Evolutionary conservation across 2,113 vertebrate genomes (phyloP), one percentile per base, ranked within the genome.

Genomic region (Anoura caudifer): DNA sequence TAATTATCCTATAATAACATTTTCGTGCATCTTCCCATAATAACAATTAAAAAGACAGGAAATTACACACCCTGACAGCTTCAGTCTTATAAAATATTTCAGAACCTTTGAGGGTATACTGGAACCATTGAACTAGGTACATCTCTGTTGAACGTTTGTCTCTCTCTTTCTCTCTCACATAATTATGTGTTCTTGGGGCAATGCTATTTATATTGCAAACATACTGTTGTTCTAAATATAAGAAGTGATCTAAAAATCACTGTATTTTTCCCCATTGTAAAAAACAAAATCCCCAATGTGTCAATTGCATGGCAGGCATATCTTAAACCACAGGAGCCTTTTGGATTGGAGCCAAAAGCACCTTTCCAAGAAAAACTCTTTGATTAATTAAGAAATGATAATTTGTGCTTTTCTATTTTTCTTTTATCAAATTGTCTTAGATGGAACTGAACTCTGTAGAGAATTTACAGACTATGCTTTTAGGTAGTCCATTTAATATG

Each of bases 391-490:
- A 59, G 63, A 97, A 97, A 77, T 94, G 26, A 91, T 47, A 89
- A 63, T 43, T 84, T 96, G 45, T 84, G 61, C 31, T 41, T 95
- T 95, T 87, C 20, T 24, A 70, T 80, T 94, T 96, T 97, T 94
- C 83, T 88, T 69, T 83, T 83, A 91, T 50, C 91, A 97, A 96
- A 85, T 95, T 98, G 76, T 97, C 90, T 93, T 95, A 87, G 87
- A 97, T 97, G 50, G 67, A 94, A 54, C 91, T 92, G 97, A 98
- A 98, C 98, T 97, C 94, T 95, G 65, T 97, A 98, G 98, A 98
- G 94, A 95, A 97, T 98, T 98, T 98, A 97, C 56, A 90, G 91
- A 31, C 26, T 97, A 91, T 89, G 76, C 98, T 98, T 98, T 98
- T 97, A 97, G 91, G 86, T 93, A 88, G 61, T 85, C 63, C 75